Evolutionary conservation across 37 sponge, comb jelly and placozoan species (phyloP), one percentile per base, ranked within the genome.

Genomic region (Crambe crambe): DNA sequence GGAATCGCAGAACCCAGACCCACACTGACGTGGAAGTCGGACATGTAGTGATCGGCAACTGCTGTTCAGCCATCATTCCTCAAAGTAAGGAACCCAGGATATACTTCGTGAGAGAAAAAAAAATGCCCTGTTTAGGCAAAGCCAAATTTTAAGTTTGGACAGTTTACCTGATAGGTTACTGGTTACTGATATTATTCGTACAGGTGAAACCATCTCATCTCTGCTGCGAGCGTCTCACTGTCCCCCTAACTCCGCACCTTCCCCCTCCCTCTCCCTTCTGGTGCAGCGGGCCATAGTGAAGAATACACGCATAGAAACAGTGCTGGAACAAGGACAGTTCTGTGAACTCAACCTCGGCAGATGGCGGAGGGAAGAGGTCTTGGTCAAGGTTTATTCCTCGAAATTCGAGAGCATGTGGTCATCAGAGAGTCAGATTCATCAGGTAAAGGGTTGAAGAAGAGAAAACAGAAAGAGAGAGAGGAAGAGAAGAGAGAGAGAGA

Each of bases 341-440:
- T 89, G 94, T 37, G 78, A 85, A 37, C 83, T 84, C 9, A 87
- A 74, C 60, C 36, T 61, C 0, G 97, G 94, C 17, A n/a, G 6
- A 30, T 95, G 90, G 81, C 72, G 81, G 41, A 83, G 87, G 23
- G 79, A 96, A 32, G 43, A 44, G 30, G 91, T 96, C 15, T 78
- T 85, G 25, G 94, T 96, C 43, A 96, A 93, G 78, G 76, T 90
- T 18, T 96, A 90, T 66, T 77, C 76, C 18, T 42, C 88, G 0
- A 75, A 80, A 22, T 81, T 90, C 6, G 91, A 96, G 62, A 70
- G 37, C 3, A 77, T 91, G 9, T 96, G 94, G 91, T 63, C 39
- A 56, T 54, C 74, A 1, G 97, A 96, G 58, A 85, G 68, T 0
- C 73, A 73, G 6, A 81, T 96, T n/a, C 80, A 90, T 61, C 70